These are phyloP conservation scores for Chrysodeixis includens DNA, from an alignment of 2,888 invertebrate genomes.

Conservation along the genomic window DNA sequence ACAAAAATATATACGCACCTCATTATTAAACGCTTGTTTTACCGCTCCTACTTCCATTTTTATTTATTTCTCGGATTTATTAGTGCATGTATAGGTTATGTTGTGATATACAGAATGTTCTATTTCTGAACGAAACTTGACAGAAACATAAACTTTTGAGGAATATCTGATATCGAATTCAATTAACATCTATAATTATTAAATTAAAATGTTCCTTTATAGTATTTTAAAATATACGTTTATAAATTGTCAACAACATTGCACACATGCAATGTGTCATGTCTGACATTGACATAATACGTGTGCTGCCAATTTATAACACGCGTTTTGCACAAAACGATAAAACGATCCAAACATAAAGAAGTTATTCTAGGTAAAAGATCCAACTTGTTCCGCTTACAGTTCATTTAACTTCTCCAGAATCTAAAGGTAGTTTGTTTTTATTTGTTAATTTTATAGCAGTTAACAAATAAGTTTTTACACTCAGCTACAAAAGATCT, in stretches of 20 bases:
- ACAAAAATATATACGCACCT: conserved; percentile 64
- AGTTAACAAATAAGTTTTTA: too few relatives aligned
- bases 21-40: conserved; percentile 86
- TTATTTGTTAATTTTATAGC: too few relatives aligned
- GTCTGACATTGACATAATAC: not conserved
- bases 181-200: not conserved
- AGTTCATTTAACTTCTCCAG: too few relatives aligned
- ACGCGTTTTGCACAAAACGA: too few relatives aligned
- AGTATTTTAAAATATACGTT: not conserved
- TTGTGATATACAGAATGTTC: conserved; percentile 11
- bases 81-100: conserved; percentile 59
- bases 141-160: not conserved
- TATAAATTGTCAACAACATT: not conserved
- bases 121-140: not conserved
- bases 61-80: conserved; percentile 11
- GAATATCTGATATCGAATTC: not conserved
- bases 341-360: too few relatives aligned
- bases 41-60: conserved; percentile 86
- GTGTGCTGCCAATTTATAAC: not conserved
- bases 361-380: too few relatives aligned
- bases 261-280: not conserved
- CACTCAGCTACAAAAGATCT: too few relatives aligned
- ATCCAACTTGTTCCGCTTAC: too few relatives aligned
- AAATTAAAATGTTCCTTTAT: not conserved
- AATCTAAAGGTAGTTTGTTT: too few relatives aligned